phyloP scores from a whole-genome alignment of 2,113 vertebrate genomes.

The Tamias sibiricus region DNA sequence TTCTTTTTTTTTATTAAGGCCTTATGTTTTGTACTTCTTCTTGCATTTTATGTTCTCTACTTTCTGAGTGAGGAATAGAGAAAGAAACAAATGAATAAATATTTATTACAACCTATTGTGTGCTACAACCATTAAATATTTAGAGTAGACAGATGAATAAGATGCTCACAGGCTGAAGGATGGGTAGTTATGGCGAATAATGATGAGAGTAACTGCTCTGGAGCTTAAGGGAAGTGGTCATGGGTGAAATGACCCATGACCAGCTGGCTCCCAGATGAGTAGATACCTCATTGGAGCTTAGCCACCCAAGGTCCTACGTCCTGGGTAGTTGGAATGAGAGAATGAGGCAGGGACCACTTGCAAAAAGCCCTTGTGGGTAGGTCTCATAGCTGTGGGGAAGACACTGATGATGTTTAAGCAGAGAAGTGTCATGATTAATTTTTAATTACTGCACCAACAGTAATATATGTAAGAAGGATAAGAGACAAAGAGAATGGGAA shows the following conservation, averaged over 20 bases:
- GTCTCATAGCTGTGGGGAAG: background rate
- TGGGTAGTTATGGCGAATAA: background rate
- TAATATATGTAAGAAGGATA: background rate
- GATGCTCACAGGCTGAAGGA: background rate
- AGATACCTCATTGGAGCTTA: background rate
- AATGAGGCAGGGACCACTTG: background rate
- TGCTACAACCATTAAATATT: background rate
- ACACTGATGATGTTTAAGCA: constrained; percentile 15
- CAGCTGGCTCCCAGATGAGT: background rate
- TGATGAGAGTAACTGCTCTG: background rate
- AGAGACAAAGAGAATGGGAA: background rate
- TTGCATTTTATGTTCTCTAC: background rate
- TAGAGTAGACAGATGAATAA: background rate
- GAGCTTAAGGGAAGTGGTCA: background rate
- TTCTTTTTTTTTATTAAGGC: background rate
- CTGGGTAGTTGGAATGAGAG: background rate
- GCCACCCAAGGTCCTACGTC: background rate
- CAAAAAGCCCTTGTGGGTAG: background rate
- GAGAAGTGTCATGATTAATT: background rate
- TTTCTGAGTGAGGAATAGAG: constrained; percentile 13
- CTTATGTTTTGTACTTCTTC: background rate
- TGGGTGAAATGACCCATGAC: background rate
- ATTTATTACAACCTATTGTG: background rate
- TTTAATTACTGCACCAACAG: background rate
- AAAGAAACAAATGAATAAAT: background rate